Evolutionary conservation across 2,113 vertebrate genomes (phyloP), one percentile per base, ranked within the genome.

Genomic region (Rhynchopsitta pachyrhyncha): DNA sequence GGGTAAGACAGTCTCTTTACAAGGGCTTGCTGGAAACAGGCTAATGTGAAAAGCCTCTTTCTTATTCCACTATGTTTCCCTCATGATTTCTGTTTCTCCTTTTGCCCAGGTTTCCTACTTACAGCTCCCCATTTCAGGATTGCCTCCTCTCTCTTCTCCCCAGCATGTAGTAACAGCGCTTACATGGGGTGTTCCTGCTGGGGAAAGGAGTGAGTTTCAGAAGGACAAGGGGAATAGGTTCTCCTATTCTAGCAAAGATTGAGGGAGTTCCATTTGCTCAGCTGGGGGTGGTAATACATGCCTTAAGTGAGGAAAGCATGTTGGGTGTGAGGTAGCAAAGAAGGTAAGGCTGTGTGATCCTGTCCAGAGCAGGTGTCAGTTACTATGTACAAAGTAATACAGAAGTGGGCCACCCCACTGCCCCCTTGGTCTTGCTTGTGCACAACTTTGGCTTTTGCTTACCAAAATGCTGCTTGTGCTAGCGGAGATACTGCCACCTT

Each of bases 401-500:
- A 42, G 60, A 80, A 62, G 74, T 47, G 79, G 9, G 16, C 9
- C 20, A 55, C 8, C 12, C 52, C 23, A 6, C 14, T 37, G 24
- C 6, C 7, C 16, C 7, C 11, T 44, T 86, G 22, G 12, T 55
- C 67, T 62, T 46, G 22, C 35, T 78, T 2, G 2, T 14, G 10
- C n/a, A 31, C 27, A 69, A 0, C 12, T 68, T 93, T 29, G 49
- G 7, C 57, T 87, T 93, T 91, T 71, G 15, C 20, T 85, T 77
- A 13, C 13, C 47, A 33, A 50, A 81, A 62, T 10, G 24, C 17
- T 37, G 13, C 53, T 52, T 82, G 67, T 49, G 53, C 31, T 82
- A 41, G 39, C 0, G 0, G 52, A 59, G 17, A 39, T 91, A 31
- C 3, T 1, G 0, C 16, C 37, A 31, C 20, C 2, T 14, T 18